Evolutionary conservation across 2,113 vertebrate species (phyloP), one percentile per base, ranked within the genome.

Genomic region (Ahaetulla prasina): DNA sequence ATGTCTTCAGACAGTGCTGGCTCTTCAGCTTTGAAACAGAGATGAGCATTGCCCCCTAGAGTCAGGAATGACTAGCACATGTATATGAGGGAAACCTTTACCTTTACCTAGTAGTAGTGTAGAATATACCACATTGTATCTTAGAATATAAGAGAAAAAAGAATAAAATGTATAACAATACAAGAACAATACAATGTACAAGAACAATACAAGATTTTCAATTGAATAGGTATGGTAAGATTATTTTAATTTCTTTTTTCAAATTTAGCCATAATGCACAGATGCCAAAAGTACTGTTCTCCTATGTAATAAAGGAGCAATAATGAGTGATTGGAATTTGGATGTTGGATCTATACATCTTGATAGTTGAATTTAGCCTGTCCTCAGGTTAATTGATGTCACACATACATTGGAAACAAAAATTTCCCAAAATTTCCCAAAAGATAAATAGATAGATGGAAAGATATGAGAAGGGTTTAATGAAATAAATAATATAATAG

Each of bases 381-480:
- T 86, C 12, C 11, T 30, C 85, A 87, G 25, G 47, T 87, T 30
- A 30, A 27, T 7, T 87, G 30, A 52, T 87, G 7, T 8, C 7
- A 87, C 23, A 50, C 16, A n/a, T 25, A n/a, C 14, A 50, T 87
- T 50, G 11, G 49, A 30, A 52, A 14, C 49, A 50, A 53, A 30
- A 20, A 16, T 52, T 52, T 47, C 8, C 14, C 8, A 53, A 30
- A 20, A 16, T 52, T 52, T 47, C 8, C 14, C 8, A 54, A 87
- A 49, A 25, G 0, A 2, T 35, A 18, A 92, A 52, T 0, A 0
- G 7, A 18, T 43, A 27, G 60, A 14, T 43, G 9, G 43, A 43
- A 55, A 45, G 10, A 16, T 4, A 12, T 50, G 49, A 52, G 25
- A 43, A 68, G 35, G 27, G 5, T 22, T 53, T 27, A 87, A 57